A percentile compares a stretch with the other conserved stretches of the same genome.
Evolutionary conservation across 2,888 invertebrate species (phyloP).

Genomic region (Leptinotarsa haldemani): DNA sequence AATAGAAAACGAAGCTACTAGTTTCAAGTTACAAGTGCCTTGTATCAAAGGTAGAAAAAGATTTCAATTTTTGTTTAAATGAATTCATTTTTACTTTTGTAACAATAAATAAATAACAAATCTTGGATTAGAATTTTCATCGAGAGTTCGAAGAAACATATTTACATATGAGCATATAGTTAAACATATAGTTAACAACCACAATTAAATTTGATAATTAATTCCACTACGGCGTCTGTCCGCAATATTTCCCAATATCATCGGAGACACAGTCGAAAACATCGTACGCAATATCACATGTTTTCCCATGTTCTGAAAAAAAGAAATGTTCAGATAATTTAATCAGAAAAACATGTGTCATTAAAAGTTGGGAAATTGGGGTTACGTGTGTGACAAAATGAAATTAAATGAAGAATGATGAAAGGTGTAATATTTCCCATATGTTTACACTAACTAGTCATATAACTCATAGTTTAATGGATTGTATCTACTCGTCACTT

Average conservation of each 20-base stretch:
- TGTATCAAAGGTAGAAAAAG: too few species aligned
- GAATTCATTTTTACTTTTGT: not conserved
- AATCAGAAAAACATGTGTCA: not conserved
- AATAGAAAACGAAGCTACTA: too few species aligned
- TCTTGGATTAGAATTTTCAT: not conserved
- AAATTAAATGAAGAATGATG: not conserved
- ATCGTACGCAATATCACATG: conserved; percentile 82
- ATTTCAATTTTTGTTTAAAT: too few species aligned
- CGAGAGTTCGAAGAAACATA: not conserved
- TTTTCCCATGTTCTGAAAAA: conserved; percentile 76
- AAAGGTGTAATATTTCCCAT: too few species aligned
- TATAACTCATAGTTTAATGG: too few species aligned
- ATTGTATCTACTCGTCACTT: too few species aligned
- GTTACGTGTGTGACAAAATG: conserved; percentile 18
- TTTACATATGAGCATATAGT: not conserved
- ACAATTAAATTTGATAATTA: not conserved
- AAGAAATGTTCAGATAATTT: conserved; percentile 38
- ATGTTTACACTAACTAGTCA: too few species aligned
- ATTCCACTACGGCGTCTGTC: conserved; percentile 63
- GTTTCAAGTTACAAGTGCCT: too few species aligned
- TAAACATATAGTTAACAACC: too few species aligned
- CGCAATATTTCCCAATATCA: conserved; percentile 80
- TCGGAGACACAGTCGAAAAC: conserved; percentile 85
- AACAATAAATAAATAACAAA: not conserved
- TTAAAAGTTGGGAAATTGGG: conserved; percentile 38